These are phyloP conservation scores for Ciconia stormi DNA, from an alignment of 2,113 vertebrate species.

Conservation along the genomic window DNA sequence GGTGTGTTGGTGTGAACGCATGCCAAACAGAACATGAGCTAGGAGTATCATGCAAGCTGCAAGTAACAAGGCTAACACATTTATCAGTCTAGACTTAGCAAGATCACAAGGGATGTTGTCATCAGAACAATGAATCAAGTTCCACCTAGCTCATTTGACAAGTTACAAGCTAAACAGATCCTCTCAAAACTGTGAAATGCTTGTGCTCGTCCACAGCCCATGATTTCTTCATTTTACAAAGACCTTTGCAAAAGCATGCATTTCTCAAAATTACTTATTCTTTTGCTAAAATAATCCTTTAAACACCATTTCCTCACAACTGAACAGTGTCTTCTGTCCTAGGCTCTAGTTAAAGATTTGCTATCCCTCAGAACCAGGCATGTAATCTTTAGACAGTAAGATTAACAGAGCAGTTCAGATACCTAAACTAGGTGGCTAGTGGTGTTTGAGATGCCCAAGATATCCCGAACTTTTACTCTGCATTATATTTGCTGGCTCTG, in stretches of 20 bases:
- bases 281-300: not conserved
- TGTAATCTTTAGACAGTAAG: not conserved
- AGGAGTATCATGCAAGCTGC: not conserved
- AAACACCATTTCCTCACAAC: not conserved
- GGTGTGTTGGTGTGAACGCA: not conserved
- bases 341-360: not conserved
- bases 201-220: not conserved
- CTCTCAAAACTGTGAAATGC: not conserved
- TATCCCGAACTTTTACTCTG: not conserved
- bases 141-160: not conserved
- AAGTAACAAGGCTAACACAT: not conserved
- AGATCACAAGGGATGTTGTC: not conserved
- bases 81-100: not conserved
- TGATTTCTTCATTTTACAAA: not conserved
- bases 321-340: not conserved
- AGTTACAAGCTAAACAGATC: not conserved
- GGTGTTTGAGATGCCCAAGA: not conserved
- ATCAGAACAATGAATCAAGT: not conserved
- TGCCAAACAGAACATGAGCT: not conserved
- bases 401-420: not conserved
- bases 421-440: not conserved
- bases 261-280: not conserved
- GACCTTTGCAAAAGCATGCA: not conserved
- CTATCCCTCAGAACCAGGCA: not conserved
- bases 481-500: not conserved